A percentile compares a stretch with the other conserved stretches of the same genome.
Evolutionary conservation across 2,113 vertebrate genomes (phyloP).

Genomic region (Philantomba maxwellii): DNA sequence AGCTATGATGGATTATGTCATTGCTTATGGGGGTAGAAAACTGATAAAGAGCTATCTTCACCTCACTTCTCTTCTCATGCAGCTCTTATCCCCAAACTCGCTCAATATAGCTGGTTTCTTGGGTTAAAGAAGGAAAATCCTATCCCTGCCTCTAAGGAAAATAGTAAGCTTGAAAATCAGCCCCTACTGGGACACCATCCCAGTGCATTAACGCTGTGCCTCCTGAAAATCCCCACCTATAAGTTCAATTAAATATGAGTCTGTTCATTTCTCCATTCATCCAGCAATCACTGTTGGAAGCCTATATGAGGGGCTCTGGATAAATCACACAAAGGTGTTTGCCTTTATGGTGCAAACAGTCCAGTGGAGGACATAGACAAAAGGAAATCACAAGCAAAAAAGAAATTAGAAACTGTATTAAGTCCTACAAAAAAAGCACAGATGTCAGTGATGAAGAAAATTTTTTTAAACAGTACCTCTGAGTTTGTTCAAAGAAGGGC

Average conservation of each 20-base stretch:
- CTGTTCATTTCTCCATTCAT: not conserved
- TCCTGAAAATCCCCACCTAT: not conserved
- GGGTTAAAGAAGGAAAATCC: not conserved
- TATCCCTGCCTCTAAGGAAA: not conserved
- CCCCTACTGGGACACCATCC: not conserved
- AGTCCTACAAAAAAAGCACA: not conserved
- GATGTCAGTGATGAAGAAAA: not conserved
- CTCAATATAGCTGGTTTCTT: not conserved
- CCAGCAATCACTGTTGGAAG: not conserved
- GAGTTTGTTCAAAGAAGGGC: not conserved
- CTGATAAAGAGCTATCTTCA: not conserved
- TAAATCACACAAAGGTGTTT: not conserved
- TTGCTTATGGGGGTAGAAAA: not conserved
- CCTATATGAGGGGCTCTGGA: not conserved
- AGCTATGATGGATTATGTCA: not conserved
- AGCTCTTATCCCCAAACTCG: not conserved
- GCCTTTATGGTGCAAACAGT: not conserved
- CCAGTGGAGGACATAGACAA: not conserved
- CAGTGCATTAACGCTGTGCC: not conserved
- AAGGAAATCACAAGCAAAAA: not conserved
- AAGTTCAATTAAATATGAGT: not conserved
- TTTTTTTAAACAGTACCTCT: not conserved
- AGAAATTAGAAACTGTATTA: not conserved
- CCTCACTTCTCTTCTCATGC: not conserved
- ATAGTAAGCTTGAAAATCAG: not conserved